These are phyloP conservation scores for Psilopsiagon aymara DNA, from an alignment of 2,113 vertebrate species.

Conservation along the genomic window DNA sequence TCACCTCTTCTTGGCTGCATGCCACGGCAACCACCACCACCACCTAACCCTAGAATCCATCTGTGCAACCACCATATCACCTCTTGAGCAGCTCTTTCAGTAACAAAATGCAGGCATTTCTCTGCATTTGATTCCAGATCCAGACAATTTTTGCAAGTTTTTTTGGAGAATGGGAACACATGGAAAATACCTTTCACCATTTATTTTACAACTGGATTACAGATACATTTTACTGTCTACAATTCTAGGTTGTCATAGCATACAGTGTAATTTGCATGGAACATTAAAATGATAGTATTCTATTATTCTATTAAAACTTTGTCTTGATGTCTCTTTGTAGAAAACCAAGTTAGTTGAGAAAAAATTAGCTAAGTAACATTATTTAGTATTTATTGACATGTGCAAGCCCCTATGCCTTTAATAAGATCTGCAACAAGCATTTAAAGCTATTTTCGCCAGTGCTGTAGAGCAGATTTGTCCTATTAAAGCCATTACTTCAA, in stretches of 20 bases:
- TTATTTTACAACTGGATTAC: accelerated
- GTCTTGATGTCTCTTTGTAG: neutral
- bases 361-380: accelerated
- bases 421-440: accelerated
- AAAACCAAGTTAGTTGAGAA: neutral
- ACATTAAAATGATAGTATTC: neutral
- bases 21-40: accelerated
- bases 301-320: neutral
- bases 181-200: accelerated
- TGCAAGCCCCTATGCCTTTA: neutral
- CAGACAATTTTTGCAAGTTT: accelerated
- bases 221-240: neutral
- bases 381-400: neutral
- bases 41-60: neutral
- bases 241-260: accelerated
- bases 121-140: neutral
- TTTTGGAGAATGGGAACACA: neutral
- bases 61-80: accelerated
- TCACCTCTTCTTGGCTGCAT: neutral
- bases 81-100: accelerated
- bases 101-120: accelerated
- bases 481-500: neutral
- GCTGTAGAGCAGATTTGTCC: neutral
- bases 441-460: accelerated
- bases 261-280: accelerated